A percentile compares a stretch with the other conserved stretches of the same genome.
Evolutionary conservation across 1,140 invertebrate genomes (phyloP).

Genomic region (Uloborus diversus): DNA sequence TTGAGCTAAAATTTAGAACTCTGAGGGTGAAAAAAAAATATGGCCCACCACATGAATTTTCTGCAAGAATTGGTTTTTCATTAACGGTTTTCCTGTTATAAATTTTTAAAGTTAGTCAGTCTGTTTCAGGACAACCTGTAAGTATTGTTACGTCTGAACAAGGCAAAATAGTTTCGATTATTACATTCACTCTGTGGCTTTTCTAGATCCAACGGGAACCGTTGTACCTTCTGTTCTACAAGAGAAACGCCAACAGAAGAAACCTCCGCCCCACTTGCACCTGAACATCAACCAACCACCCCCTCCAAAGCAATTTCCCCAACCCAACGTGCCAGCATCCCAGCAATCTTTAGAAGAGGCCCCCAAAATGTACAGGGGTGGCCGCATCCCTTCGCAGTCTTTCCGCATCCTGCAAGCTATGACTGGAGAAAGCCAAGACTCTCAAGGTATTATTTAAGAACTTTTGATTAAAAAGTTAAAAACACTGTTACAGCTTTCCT

Average conservation of each 20-base stretch:
- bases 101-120: too few relatives aligned
- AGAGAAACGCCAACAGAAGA: conserved; percentile 12
- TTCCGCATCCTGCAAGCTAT: conserved; percentile 85
- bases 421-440: conserved; percentile 68
- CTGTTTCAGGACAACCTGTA: too few relatives aligned
- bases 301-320: conserved; percentile 48
- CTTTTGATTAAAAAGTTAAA: too few relatives aligned
- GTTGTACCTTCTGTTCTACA: conserved; percentile 33
- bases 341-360: conserved; percentile 70
- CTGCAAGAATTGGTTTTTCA: too few relatives aligned
- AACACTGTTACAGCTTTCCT: too few relatives aligned
- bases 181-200: too few relatives aligned
- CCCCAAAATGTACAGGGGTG: conserved; percentile 81
- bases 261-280: conserved; percentile 37
- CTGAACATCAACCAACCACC: conserved; percentile 36
- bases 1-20: too few relatives aligned
- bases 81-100: too few relatives aligned
- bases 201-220: conserved; percentile 5
- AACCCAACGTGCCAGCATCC: conserved; percentile 58
- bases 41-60: too few relatives aligned
- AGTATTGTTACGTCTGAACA: too few relatives aligned
- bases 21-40: too few relatives aligned
- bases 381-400: conserved; percentile 84
- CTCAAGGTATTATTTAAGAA: not conserved
- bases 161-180: too few relatives aligned